Percentiles rank a stretch among this genome's conserved stretches.
Conservation (phyloP, 1,140 invertebrate species). For the Gonioctena quinquepunctata region DNA sequence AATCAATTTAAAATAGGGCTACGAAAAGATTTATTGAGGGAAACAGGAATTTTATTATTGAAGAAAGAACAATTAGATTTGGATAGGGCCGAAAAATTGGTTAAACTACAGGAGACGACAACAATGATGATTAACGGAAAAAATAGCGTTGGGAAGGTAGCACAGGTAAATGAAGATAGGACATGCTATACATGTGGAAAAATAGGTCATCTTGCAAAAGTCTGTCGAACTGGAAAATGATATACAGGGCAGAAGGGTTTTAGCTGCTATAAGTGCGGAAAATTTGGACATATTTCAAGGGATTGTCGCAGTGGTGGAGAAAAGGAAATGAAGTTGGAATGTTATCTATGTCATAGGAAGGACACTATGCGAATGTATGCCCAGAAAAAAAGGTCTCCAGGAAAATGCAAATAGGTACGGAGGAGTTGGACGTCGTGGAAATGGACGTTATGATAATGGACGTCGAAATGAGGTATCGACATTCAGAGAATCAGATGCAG, state of each 20-base stretch:
- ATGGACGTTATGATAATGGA: background rate
- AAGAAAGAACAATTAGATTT: background rate
- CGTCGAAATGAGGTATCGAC: no score
- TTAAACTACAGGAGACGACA: background rate
- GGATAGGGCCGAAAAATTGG: background rate
- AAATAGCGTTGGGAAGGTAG: background rate
- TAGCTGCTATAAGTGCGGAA: background rate
- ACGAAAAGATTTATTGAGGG: slow-evolving; percentile 5
- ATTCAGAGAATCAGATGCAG: no score
- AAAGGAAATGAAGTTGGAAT: background rate
- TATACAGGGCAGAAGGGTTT: background rate
- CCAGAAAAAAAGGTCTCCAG: background rate
- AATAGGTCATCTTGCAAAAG: background rate
- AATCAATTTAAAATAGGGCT: slow-evolving; percentile 2
- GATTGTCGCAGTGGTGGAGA: background rate
- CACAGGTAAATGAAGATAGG: background rate
- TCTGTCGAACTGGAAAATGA: background rate
- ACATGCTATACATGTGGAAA: background rate
- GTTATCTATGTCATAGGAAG: background rate
- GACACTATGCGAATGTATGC: background rate
- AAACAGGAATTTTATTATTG: background rate
- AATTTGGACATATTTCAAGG: background rate
- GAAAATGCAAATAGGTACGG: background rate
- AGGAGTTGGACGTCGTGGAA: background rate
- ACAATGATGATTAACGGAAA: no score